Base-by-base conservation (phyloP, 1,140 invertebrate species). In the Vollenhovia emeryi region DNA sequence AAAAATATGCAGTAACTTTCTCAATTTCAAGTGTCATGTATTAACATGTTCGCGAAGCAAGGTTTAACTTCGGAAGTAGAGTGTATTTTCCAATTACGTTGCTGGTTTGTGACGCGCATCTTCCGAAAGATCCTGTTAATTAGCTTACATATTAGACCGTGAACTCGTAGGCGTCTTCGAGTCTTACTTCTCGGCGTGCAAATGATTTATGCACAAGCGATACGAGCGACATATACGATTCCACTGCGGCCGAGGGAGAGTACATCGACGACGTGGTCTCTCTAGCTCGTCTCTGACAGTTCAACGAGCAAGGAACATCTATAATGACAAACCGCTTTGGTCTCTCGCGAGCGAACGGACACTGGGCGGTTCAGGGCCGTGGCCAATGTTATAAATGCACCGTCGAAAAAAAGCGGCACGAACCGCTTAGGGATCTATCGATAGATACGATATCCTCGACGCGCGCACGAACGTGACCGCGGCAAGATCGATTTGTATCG, bases 401-500 rank as follows among this genome's bases (percentile, higher is more conserved):
- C 79, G 66, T 45, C 50, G 57, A 59, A 84, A 84, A 84, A 73
- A 76, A 84, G 68, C 79, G 73, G 57, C 57, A 48, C 57, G 60
- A 55, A 68, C 68, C 78, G 84, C 75, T 79, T 66, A 71, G 48
- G 76, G 71, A 87, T 90, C 88, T 90, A 90, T 90, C 88, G 88
- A 90, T 89, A 89, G 88, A 83, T 66, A 45, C 88, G 88, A 89
- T 90, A 90, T 89, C 57, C 87, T 68, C 52, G 84, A 24, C 75
- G 62, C 68, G 87, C 75, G 78, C 85, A 88, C 86, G 83, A 74
- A 86, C 87, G 78, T 73, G 75, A 85, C 88, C 87, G 85, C 86
- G 85, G 80, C 83, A 86, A 88, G 87, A 91, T 93, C 91, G 91
- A 92, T 92, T 90, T 91, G 90, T 90, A 92, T 93, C 92, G 92